Conservation (phyloP, 2,797 vertebrate genomes). For the Gastrophryne carolinensis region DNA sequence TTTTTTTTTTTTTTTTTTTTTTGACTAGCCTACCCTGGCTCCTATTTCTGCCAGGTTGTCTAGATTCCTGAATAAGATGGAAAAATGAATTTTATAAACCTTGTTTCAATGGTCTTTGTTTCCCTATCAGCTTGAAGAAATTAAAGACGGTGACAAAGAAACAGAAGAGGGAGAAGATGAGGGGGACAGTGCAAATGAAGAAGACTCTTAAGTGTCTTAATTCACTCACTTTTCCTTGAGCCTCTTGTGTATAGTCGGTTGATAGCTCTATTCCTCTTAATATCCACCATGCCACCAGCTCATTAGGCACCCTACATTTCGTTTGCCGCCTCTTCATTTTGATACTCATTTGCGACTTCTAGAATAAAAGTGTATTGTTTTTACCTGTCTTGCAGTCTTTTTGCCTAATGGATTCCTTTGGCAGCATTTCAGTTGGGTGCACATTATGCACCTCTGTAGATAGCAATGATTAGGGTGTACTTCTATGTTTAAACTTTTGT, state of each 20-base stretch:
- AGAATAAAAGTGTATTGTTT: constrained; percentile 71
- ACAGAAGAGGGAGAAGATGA: constrained; percentile 86
- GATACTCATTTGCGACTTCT: constrained; percentile 72
- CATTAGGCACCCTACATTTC: constrained; percentile 60
- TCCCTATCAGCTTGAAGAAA: constrained; percentile 63
- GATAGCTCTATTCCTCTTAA: constrained; percentile 52
- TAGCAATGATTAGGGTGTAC: neutral
- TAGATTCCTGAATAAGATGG: no score
- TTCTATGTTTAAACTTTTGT: neutral
- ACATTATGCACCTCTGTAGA: neutral
- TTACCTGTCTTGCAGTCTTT: constrained; percentile 56
- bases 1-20: no score
- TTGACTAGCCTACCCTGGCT: no score
- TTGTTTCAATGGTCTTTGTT: no score
- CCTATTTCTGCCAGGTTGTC: no score
- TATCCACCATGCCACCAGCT: constrained; percentile 37
- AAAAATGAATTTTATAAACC: no score
- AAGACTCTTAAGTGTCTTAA: constrained; percentile 65
- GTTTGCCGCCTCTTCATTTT: constrained; percentile 68
- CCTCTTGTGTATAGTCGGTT: constrained; percentile 58
- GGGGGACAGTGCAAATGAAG: constrained; percentile 80
- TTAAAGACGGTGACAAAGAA: constrained; percentile 78
- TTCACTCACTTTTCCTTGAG: constrained; percentile 17
- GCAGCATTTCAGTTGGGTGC: neutral
- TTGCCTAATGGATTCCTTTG: neutral